A percentile compares a stretch with the other conserved stretches of the same genome.
phyloP scores from a whole-genome alignment of 2,888 invertebrate genomes.

The Malachius bipustulatus region DNA sequence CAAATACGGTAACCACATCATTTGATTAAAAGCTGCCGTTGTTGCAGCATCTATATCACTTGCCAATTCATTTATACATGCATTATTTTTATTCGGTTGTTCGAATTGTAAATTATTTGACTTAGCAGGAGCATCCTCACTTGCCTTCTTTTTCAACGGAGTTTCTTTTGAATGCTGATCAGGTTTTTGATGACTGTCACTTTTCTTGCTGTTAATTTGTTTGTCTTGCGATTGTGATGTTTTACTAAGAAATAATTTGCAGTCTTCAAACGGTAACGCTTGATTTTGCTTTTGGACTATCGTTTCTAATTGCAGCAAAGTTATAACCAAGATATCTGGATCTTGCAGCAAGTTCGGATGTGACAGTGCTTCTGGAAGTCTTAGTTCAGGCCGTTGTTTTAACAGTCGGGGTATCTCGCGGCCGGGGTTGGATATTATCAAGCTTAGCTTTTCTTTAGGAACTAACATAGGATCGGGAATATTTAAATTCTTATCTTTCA shows the following conservation, averaged over 20 bases:
- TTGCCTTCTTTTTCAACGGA: constrained; percentile 11
- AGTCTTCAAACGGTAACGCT: constrained; percentile 22
- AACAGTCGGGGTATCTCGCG: constrained; percentile 66
- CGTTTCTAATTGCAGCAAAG: constrained; percentile 58
- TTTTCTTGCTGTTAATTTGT: constrained; percentile 19
- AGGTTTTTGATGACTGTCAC: constrained; percentile 22
- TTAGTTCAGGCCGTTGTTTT: constrained; percentile 57
- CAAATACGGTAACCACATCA: constrained; percentile 63
- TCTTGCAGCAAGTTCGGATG: constrained; percentile 62
- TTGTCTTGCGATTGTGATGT: constrained; percentile 11
- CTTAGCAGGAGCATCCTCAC: constrained; percentile 9
- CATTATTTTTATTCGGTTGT: constrained; percentile 5
- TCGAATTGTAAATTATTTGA: constrained; percentile 9
- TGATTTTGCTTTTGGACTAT: constrained; percentile 46
- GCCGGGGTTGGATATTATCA: constrained; percentile 58
- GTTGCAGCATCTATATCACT: constrained; percentile 59
- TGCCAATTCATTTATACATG: constrained; percentile 36
- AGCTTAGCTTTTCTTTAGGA: constrained; percentile 61
- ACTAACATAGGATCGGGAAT: constrained; percentile 73
- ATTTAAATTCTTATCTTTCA: constrained; percentile 52
- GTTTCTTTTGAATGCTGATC: constrained; percentile 12
- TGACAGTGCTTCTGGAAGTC: constrained; percentile 61
- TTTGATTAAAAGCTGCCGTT: constrained; percentile 56
- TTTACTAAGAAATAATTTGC: constrained; percentile 26
- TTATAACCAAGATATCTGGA: constrained; percentile 67